Base-by-base conservation (phyloP, 2,888 invertebrate genomes). In the Eupithecia subumbrata region DNA sequence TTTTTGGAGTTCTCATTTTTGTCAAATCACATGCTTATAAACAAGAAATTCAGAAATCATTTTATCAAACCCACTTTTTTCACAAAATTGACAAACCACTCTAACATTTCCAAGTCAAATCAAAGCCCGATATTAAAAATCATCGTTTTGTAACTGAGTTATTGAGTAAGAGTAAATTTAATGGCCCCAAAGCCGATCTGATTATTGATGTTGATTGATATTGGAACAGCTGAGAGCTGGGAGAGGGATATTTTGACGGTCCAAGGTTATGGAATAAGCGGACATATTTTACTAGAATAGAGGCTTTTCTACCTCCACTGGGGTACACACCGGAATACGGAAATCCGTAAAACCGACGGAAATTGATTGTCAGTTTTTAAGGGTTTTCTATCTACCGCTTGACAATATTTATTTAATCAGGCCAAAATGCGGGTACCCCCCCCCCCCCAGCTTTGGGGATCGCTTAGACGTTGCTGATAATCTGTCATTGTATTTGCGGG, bases 191-290 rank as follows among this genome's bases (percentile, higher is more conserved):
- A 78, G 77, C 83, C 82, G 82, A 87, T 90, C 86, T 86, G 86
- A 88, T 91, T 90, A 90, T 89, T 87, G 88, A 87, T 89, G 88
- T 88, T 90, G 90, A 91, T 90, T 90, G 88, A 86, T 89, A 88
- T 86, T 86, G 88, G 84, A 90, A 85, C 80, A 80, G 84, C 74
- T 78, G 84, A 80, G 82, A 81, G 81, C 80, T 69, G 80, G 76
- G 78, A 78, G 77, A 74, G 76, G 75, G 67, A 75, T 70, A 63
- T 37, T 37, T 37, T 34, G 5, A 18, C 16, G 68, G 72, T 37
- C 43, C 69, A 76, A 83, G 80, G 52, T 22, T 22, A 56, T 22
- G 52, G 22, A 56, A 11, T 2, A 56, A 11, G 52, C 52, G 52
- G 22, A 4, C n/a, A 52, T 52, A 56, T 22, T n/a, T 52, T 52